Percentiles rank a stretch among this genome's conserved stretches.
Conservation (phyloP, 2,797 vertebrate species). For the Lagodon rhomboides region DNA sequence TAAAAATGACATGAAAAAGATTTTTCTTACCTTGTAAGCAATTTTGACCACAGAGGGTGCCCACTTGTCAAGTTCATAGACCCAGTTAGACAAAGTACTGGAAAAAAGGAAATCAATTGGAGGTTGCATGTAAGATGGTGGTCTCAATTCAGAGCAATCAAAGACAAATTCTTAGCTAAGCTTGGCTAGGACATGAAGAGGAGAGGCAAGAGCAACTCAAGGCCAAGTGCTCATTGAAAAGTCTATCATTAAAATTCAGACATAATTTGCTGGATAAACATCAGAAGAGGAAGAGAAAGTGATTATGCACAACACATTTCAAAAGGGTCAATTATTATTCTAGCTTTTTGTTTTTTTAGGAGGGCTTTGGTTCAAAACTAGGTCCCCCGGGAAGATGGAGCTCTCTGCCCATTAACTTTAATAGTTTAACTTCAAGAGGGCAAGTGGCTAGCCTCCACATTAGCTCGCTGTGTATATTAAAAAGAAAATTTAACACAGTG, state of each 20-base stretch:
- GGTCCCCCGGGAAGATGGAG: background rate
- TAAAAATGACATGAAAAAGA: background rate
- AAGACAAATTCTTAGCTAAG: background rate
- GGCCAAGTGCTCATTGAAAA: background rate
- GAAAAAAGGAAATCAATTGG: conserved; percentile 10
- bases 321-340: conserved; percentile 6
- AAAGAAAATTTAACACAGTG: background rate
- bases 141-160: conserved; percentile 12
- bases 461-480: background rate
- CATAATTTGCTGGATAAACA: background rate
- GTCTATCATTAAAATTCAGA: background rate
- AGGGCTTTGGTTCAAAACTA: background rate
- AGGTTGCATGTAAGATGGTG: background rate
- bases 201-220: background rate
- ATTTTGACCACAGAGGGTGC: conserved; percentile 96
- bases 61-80: conserved; percentile 98
- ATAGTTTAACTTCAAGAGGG: background rate
- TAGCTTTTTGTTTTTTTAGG: background rate
- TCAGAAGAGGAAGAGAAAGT: conserved; percentile 4
- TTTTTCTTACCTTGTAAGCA: conserved; percentile 95
- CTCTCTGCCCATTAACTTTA: conserved; percentile 17
- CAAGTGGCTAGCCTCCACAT: background rate
- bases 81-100: conserved; percentile 98
- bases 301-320: background rate
- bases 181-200: background rate